Evolutionary conservation across 2,888 invertebrate species (phyloP), one percentile per base, ranked within the genome.

Genomic region (Synergus itoensis): DNA sequence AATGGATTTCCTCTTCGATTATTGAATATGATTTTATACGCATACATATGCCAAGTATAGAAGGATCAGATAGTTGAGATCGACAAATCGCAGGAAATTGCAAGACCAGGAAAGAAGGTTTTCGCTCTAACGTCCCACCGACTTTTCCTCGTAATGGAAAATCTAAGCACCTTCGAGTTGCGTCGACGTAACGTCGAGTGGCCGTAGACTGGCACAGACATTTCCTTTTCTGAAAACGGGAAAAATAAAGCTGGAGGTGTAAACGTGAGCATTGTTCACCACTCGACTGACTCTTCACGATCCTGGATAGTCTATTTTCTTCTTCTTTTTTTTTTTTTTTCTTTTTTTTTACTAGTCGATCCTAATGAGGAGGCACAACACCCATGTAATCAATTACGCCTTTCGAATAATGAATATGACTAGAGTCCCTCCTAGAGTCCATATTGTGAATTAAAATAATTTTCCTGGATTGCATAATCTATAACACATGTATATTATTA

Each of bases 81-180:
- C 78, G 80, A 83, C 83, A 83, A 85, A 85, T 82, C 84, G 83
- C 77, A 79, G 81, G 78, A 85, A 85, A 84, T 85, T 84, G 84
- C 82, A 77, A 48, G 41, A 53, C 45, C 78, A 48, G 64, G 77
- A 78, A 76, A 75, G 67, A 80, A 76, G 78, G 69, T 53, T 53
- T 67, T 76, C 79, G 45, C 48, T 53, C 76, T 76, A 21, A n/a
- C 28, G 63, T 78, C 77, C 79, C 76, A 77, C 78, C 62, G 82
- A 82, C 81, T 84, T 84, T 79, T 76, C 77, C 77, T 81, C 77
- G 79, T 82, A 84, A 84, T 84, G 84, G 84, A 82, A 82, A 83
- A 85, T 81, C 81, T 83, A 82, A 86, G 85, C 83, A 82, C 80
- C 80, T 77, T 65, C 43, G 63, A 73, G 81, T 79, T 78, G 53